A percentile compares a stretch with the other conserved stretches of the same genome.
Evolutionary conservation across 2,797 vertebrate genomes (phyloP).

Genomic region (Propithecus deckenii): DNA sequence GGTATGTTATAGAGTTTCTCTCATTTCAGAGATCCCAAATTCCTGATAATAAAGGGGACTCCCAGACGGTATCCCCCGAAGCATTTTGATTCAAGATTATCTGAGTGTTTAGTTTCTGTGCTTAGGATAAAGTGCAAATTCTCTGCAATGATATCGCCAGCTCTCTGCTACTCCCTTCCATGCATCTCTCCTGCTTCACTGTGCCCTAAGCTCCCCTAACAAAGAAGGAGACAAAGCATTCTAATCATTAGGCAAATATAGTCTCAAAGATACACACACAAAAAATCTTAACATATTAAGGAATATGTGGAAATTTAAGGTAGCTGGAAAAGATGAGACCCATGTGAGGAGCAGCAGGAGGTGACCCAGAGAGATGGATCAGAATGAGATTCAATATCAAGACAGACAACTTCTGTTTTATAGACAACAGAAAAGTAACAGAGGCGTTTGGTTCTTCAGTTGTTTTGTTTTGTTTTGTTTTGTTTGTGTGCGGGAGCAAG

Average conservation of each 20-base stretch:
- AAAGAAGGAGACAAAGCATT: neutral
- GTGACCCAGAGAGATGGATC: neutral
- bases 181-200: neutral
- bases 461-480: neutral
- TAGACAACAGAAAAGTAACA: neutral
- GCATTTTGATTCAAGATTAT: neutral
- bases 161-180: neutral
- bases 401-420: neutral
- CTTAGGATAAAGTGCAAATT: neutral
- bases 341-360: neutral
- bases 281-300: neutral
- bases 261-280: neutral
- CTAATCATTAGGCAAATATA: neutral
- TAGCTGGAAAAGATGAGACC: neutral
- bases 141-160: neutral
- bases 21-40: neutral
- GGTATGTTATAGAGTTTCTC: neutral
- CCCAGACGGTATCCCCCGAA: neutral
- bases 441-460: neutral
- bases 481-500: neutral
- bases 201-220: neutral
- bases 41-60: neutral
- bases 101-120: neutral
- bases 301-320: neutral
- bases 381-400: neutral